phyloP scores from a whole-genome alignment of 2,888 invertebrate genomes.

The Andrena bicolor region DNA sequence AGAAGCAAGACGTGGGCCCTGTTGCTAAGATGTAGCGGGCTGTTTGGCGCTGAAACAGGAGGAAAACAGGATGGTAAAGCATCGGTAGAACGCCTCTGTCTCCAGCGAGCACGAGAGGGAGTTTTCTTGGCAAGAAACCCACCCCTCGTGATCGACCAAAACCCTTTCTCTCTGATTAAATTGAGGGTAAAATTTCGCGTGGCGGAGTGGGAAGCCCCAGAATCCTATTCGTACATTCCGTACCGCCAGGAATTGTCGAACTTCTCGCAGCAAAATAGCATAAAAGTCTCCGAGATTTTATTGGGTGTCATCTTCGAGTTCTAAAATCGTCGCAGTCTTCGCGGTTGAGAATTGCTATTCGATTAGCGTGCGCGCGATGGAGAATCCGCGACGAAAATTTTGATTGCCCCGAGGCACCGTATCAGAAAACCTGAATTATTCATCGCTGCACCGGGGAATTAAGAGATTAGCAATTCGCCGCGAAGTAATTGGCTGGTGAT shows the following conservation, averaged over 20 bases:
- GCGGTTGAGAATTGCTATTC: constrained; percentile 1
- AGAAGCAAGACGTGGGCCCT: constrained; percentile 88
- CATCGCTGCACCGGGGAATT: neutral
- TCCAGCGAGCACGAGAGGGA: neutral
- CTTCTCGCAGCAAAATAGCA: neutral
- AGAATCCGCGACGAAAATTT: constrained; percentile 21
- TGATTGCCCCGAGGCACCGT: neutral
- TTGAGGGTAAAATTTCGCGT: constrained; percentile 31
- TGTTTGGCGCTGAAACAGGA: constrained; percentile 87
- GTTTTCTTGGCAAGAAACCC: constrained; percentile 43
- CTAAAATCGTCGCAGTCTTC: neutral
- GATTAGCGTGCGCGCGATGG: constrained; percentile 3
- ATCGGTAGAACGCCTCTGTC: constrained; percentile 31
- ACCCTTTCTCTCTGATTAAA: constrained; percentile 36
- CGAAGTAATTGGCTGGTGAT: neutral
- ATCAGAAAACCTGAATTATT: constrained; percentile 20
- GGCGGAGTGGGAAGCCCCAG: neutral
- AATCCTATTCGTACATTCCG: neutral
- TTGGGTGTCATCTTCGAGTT: neutral
- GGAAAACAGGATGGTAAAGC: constrained; percentile 59
- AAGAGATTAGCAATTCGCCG: constrained; percentile 12
- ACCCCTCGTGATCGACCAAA: constrained; percentile 21
- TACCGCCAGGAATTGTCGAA: neutral
- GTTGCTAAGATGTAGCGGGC: constrained; percentile 88
- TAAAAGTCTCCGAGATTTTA: too few species aligned